Percentiles rank a stretch among this genome's conserved stretches.
Conservation (phyloP, 2,797 vertebrate genomes). For the Ctenosaura bakeri region DNA sequence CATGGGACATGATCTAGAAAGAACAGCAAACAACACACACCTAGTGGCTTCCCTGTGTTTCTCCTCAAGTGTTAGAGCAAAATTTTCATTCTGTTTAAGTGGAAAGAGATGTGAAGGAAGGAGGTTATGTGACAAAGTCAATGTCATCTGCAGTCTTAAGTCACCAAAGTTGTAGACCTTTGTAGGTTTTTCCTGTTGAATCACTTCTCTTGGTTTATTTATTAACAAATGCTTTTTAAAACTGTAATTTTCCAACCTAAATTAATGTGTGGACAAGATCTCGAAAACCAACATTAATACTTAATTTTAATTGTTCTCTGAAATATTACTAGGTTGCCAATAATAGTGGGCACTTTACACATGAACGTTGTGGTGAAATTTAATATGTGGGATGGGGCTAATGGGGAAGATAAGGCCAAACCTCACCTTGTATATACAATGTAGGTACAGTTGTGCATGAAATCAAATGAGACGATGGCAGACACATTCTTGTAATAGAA, state of each 20-base stretch:
- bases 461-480: conserved; percentile 37
- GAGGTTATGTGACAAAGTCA: background rate
- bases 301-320: background rate
- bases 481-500: conserved; percentile 19
- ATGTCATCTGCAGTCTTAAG: background rate
- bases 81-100: background rate
- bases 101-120: background rate
- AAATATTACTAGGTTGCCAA: background rate
- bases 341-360: background rate
- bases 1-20: too few species aligned
- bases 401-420: background rate
- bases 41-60: background rate
- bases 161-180: background rate
- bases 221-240: background rate
- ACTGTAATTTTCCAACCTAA: background rate
- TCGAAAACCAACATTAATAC: background rate
- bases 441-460: conserved; percentile 26
- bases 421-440: background rate
- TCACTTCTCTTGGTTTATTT: too few species aligned
- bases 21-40: background rate
- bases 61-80: background rate
- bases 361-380: background rate
- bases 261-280: background rate
- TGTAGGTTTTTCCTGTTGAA: too few species aligned
- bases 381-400: background rate